Conservation (phyloP, 64 coral and sea anemone species). For the Pocillopora verrucosa region DNA sequence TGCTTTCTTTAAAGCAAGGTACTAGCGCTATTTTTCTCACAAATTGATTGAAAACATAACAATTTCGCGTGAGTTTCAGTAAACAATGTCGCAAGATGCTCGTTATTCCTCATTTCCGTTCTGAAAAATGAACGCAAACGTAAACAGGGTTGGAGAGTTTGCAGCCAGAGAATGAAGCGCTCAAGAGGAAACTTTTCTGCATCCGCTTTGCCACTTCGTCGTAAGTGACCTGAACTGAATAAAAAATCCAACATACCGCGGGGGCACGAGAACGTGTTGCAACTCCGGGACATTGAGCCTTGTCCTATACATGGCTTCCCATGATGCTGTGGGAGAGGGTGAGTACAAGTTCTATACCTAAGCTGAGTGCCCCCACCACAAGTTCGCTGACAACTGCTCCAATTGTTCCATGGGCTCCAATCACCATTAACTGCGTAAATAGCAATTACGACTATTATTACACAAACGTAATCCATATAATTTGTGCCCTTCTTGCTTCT, state of each 20-base stretch:
- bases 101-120: too few species aligned
- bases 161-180: too few species aligned
- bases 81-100: too few species aligned
- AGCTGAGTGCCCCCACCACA: conserved; percentile 7
- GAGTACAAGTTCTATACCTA: background rate
- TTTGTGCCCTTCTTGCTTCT: background rate
- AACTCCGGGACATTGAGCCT: background rate
- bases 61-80: too few species aligned
- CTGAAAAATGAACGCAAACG: too few species aligned
- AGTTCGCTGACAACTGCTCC: conserved; percentile 5
- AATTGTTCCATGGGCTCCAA: conserved; percentile 22
- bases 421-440: conserved; percentile 20
- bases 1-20: too few species aligned
- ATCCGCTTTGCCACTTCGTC: too few species aligned
- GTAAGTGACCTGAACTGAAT: too few species aligned
- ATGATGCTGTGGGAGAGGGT: conserved; percentile 1
- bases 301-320: conserved; percentile 24
- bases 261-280: background rate
- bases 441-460: background rate
- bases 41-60: too few species aligned
- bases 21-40: too few species aligned
- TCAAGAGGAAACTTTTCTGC: too few species aligned
- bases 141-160: too few species aligned
- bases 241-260: background rate
- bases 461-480: background rate